Percentiles rank a stretch among this genome's conserved stretches.
Evolutionary conservation across 2,888 invertebrate species (phyloP).

Genomic region (Nephrotoma guestfalica): DNA sequence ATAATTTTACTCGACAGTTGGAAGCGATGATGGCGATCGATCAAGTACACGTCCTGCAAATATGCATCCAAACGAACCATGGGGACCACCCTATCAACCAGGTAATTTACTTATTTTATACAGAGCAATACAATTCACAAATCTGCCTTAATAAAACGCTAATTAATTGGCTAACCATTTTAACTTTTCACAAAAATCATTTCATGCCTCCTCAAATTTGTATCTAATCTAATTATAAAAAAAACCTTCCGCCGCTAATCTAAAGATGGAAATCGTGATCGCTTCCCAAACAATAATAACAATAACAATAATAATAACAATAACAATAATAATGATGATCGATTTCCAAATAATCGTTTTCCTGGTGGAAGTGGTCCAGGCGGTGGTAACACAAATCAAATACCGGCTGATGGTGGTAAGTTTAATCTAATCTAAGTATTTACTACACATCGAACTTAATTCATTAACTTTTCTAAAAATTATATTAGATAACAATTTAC

Average conservation of each 20-base stretch:
- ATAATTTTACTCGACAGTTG: conserved; percentile 22
- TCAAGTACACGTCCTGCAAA: conserved; percentile 19
- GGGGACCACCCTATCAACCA: conserved; percentile 18
- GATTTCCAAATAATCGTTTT: conserved; percentile 26
- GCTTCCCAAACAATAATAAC: conserved; percentile 20
- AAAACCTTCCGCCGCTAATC: neutral
- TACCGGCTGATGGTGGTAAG: conserved; percentile 17
- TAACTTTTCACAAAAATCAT: neutral
- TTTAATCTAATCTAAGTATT: neutral
- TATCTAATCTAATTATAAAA: neutral
- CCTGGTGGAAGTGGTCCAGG: conserved; percentile 35
- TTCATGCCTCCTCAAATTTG: neutral
- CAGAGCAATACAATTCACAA: neutral
- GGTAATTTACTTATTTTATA: conserved; percentile 11
- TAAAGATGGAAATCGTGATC: conserved; percentile 20
- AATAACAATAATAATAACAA: neutral
- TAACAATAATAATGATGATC: conserved; percentile 19
- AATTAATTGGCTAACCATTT: neutral
- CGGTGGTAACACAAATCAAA: conserved; percentile 26
- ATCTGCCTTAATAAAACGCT: neutral
- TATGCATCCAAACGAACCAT: conserved; percentile 17
- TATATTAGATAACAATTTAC: neutral
- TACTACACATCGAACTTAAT: neutral
- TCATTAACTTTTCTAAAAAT: neutral
- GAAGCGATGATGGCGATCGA: conserved; percentile 22